Evolutionary conservation across 2,113 vertebrate species (phyloP).

Genomic region (Sisor rabdophorus): DNA sequence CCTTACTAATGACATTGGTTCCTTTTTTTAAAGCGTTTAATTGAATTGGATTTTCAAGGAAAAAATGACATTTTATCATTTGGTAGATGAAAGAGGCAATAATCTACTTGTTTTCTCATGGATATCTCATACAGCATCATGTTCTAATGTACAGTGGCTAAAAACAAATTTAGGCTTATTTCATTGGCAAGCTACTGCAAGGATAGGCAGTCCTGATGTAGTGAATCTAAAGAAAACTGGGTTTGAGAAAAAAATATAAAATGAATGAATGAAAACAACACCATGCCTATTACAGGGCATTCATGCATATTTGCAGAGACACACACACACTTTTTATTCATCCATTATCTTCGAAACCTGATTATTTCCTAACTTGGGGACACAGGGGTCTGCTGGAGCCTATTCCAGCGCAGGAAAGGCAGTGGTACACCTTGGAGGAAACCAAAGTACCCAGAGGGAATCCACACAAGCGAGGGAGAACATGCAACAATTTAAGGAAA

Average conservation of each 20-base stretch:
- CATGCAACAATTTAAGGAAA: too few species aligned
- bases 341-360: too few species aligned
- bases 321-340: too few species aligned
- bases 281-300: neutral
- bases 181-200: neutral
- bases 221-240: neutral
- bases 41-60: neutral
- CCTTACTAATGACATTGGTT: constrained; percentile 2
- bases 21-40: neutral
- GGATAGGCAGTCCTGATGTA: neutral
- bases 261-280: neutral
- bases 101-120: neutral
- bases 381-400: too few species aligned
- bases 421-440: too few species aligned
- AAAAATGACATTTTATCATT: neutral
- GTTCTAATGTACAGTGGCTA: too few species aligned
- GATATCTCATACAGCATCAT: neutral
- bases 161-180: neutral
- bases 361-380: too few species aligned
- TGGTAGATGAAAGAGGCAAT: neutral
- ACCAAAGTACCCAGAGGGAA: too few species aligned
- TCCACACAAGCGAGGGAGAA: too few species aligned
- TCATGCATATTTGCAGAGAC: neutral
- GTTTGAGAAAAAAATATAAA: neutral
- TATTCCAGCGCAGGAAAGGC: too few species aligned